A percentile compares a stretch with the other conserved stretches of the same genome.
Evolutionary conservation across 23 tunicate species (phyloP).

Genomic region (Styela clava): DNA sequence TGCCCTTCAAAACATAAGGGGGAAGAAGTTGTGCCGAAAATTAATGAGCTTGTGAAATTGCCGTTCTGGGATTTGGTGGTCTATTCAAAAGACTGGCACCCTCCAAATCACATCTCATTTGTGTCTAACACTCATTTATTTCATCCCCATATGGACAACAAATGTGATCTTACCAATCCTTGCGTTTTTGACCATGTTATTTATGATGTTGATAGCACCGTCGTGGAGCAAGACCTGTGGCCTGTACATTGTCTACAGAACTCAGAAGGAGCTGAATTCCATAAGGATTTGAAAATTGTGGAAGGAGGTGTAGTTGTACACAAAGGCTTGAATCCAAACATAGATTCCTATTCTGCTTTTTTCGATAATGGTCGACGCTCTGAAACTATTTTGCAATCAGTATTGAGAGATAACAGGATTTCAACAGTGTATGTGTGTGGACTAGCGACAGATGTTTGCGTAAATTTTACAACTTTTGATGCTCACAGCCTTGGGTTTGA

Average conservation of each 20-base stretch:
- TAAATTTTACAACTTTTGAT: slow-evolving; percentile 65
- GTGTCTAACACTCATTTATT: slow-evolving; percentile 73
- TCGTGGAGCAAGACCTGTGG: slow-evolving; percentile 76
- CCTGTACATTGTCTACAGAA: slow-evolving; percentile 87
- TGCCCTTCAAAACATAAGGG: slow-evolving; percentile 97
- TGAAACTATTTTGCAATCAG: slow-evolving; percentile 48
- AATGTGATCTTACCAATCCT: slow-evolving; percentile 22
- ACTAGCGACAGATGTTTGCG: slow-evolving; percentile 91
- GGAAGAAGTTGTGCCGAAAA: slow-evolving; percentile 44
- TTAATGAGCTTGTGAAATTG: slow-evolving; percentile 34
- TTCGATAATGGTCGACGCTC: slow-evolving; percentile 60
- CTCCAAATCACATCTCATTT: slow-evolving; percentile 87
- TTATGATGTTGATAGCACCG: slow-evolving; percentile 39
- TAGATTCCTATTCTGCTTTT: slow-evolving; percentile 93
- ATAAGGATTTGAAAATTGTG: slow-evolving; percentile 62
- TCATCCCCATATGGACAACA: slow-evolving; percentile 62
- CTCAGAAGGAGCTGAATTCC: slow-evolving; percentile 74
- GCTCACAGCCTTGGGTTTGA: slow-evolving; percentile 69
- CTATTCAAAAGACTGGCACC: slow-evolving; percentile 86
- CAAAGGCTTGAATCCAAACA: slow-evolving; percentile 44
- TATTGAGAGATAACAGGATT: slow-evolving; percentile 46
- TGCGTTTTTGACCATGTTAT: slow-evolving; percentile 58
- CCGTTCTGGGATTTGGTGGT: slow-evolving; percentile 65
- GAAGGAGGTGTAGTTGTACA: slow-evolving; percentile 25
- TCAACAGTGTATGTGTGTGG: slow-evolving; percentile 67